These are phyloP conservation scores for Etheostoma spectabile DNA, from an alignment of 2,113 vertebrate species.

Conservation along the genomic window DNA sequence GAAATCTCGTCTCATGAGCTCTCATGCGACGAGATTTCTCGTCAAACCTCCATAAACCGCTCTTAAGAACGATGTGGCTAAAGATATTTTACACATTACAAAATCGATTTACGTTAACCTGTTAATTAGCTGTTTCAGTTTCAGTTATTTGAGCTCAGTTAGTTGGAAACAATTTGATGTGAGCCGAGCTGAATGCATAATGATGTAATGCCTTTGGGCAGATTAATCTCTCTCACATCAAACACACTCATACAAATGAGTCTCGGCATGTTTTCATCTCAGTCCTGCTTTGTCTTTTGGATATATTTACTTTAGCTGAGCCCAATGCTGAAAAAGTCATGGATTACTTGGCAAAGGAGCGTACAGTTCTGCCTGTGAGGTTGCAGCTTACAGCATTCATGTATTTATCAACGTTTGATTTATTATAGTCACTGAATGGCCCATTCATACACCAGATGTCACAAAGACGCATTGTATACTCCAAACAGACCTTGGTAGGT, in stretches of 20 bases:
- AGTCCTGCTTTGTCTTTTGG: constrained; percentile 40
- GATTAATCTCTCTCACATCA: constrained; percentile 58
- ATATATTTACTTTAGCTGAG: constrained; percentile 58
- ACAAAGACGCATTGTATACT: constrained; percentile 41
- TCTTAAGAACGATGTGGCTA: not conserved
- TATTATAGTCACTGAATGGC: constrained; percentile 44
- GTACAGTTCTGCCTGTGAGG: not conserved
- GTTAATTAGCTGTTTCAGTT: not conserved
- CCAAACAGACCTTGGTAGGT: constrained; percentile 29
- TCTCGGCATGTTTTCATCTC: constrained; percentile 58
- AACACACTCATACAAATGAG: constrained; percentile 52
- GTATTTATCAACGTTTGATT: constrained; percentile 54
- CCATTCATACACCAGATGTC: constrained; percentile 61
- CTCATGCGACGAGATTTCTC: too few relatives aligned
- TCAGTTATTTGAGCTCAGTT: constrained; percentile 8
- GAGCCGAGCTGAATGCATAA: constrained; percentile 37
- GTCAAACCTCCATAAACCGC: not conserved
- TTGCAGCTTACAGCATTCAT: constrained; percentile 29
- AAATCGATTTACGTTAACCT: not conserved
- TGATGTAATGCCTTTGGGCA: constrained; percentile 66
- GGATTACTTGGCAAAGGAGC: constrained; percentile 40
- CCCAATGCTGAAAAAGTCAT: constrained; percentile 46
- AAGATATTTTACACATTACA: not conserved
- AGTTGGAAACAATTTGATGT: constrained; percentile 22
- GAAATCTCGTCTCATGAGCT: too few relatives aligned